Conservation (phyloP, 2,888 invertebrate species). For the Drosophila niveifrons region DNA sequence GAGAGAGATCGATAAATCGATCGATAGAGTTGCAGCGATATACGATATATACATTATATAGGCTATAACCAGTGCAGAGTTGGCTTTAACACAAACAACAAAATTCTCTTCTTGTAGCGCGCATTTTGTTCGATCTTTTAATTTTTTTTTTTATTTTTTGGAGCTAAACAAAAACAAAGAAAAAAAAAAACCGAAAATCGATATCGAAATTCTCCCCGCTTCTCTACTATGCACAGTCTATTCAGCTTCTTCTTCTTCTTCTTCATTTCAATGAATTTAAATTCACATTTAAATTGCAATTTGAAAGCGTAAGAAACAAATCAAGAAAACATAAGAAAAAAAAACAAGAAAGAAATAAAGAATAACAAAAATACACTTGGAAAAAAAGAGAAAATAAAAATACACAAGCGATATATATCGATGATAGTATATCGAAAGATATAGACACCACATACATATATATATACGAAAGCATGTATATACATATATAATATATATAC, state of each 20-base stretch:
- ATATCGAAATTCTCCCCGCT: constrained; percentile 9
- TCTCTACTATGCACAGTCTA: constrained; percentile 12
- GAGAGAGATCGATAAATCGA: background rate
- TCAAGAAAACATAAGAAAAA: constrained; percentile 36
- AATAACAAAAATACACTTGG: constrained; percentile 20
- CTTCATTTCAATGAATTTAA: constrained; percentile 69
- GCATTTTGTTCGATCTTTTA: constrained; percentile 3
- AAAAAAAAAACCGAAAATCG: background rate
- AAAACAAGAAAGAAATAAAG: background rate
- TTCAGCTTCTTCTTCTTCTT: constrained; percentile 4
- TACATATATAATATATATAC: constrained; percentile 32
- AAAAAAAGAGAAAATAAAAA: constrained; percentile 37
- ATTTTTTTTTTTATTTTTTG: background rate
- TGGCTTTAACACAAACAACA: constrained; percentile 1
- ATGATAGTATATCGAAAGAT: constrained; percentile 33
- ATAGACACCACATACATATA: constrained; percentile 23
- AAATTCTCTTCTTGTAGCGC: constrained; percentile 4
- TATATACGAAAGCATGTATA: constrained; percentile 23
- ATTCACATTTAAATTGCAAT: constrained; percentile 67
- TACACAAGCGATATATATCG: constrained; percentile 35
- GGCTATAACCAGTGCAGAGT: constrained; percentile 68
- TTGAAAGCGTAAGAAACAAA: constrained; percentile 55
- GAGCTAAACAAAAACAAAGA: background rate
- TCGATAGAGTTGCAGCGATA: background rate
- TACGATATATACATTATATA: constrained; percentile 12